Base-by-base conservation (phyloP, 1,140 invertebrate genomes). In the Whitmania pigra region DNA sequence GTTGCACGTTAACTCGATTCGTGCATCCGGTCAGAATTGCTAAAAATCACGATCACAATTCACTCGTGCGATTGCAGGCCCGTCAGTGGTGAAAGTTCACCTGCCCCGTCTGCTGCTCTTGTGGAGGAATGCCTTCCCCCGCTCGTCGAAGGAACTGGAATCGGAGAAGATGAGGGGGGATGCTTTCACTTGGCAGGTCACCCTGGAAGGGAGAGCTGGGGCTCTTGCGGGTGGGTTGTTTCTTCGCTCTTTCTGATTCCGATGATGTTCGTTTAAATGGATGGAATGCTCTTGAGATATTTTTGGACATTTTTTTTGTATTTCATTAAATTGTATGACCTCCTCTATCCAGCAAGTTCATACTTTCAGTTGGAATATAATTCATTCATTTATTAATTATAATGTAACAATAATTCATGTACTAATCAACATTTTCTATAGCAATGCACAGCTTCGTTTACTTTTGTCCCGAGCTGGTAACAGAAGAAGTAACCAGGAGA, bases 181-280 rank as follows among this genome's bases (percentile, higher is more conserved):
- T 85, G 90, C 93, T 0, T 98, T 98, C 80, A 99, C 95, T 55
- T 99, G 96, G 96, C 94, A 97, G 86, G 91, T 98, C 25, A 96
- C 94, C 1, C 82, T 99, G 66, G 94, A 98, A 85, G 93, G 93
- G 20, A 85, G 96, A 72, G 92, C 95, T 20, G 96, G 96, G 0
- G 96, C 96, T 17, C 81, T 99, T 5, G 93, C 93, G 20, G 78
- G 80, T 80, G 75, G 63, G 73, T 66, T 71, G 72, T 63, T 53
- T 18, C 2, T 63, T 22, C 15, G 57, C 22, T 17, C 18, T 63
- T 11, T 17, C 54, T 57, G 2, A 5, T 20, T 57, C 20, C 9
- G 9, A 25, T 3, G 54, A n/a, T 9, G 9, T 57, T 9, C 2
- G 9, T 9, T 9, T 57, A 5, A 5, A 25, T 20, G 5, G 20